Conservation (phyloP, 2,888 invertebrate genomes). For the Drosophila limbata region DNA sequence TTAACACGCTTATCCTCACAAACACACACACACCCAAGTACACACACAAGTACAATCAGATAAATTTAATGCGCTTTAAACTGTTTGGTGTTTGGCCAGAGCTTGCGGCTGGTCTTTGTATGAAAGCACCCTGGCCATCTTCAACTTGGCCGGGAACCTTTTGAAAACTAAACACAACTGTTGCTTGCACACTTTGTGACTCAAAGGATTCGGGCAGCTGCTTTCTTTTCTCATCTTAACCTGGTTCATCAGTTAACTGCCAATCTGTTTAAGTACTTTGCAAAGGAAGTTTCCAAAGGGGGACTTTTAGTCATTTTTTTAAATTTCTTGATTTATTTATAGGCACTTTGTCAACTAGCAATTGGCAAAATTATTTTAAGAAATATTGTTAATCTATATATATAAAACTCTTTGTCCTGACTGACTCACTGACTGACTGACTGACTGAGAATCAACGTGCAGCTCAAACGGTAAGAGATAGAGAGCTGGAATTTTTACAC, state of each 20-base stretch:
- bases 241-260: constrained; percentile 34
- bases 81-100: constrained; percentile 66
- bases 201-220: constrained; percentile 49
- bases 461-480: too few species aligned
- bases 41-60: constrained; percentile 54
- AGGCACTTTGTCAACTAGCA: too few species aligned
- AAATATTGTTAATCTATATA: too few species aligned
- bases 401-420: too few species aligned
- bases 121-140: constrained; percentile 9
- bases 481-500: too few species aligned
- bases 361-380: not conserved
- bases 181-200: constrained; percentile 65
- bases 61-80: constrained; percentile 79
- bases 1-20: constrained; percentile 15
- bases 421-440: too few species aligned
- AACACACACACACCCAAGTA: not conserved
- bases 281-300: not conserved
- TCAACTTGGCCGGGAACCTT: constrained; percentile 54
- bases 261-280: constrained; percentile 45
- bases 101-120: constrained; percentile 43
- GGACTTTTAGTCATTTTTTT: not conserved
- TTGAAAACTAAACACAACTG: constrained; percentile 74
- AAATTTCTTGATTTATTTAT: not conserved
- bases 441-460: too few species aligned
- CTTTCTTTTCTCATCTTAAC: not conserved